A percentile compares a stretch with the other conserved stretches of the same genome.
Conservation (phyloP, 2,888 invertebrate species). For the Hyppa rectilinea region DNA sequence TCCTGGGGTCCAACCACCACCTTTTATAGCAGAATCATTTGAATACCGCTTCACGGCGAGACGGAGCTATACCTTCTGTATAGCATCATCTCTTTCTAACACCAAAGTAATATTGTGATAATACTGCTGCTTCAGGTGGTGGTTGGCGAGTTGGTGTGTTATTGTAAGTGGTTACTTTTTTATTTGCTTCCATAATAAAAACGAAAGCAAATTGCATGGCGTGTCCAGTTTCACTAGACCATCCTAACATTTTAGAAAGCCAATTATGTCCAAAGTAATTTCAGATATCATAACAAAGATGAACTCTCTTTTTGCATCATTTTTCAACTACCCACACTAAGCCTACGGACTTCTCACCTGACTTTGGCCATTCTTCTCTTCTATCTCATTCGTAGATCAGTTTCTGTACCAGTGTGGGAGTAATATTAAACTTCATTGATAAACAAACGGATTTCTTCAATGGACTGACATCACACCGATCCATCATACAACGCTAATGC, state of each 20-base stretch:
- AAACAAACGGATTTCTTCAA: slow-evolving; percentile 75
- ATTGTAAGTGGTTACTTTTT: neutral
- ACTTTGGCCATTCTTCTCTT: slow-evolving; percentile 22
- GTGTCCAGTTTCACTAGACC: slow-evolving; percentile 4
- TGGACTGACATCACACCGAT: slow-evolving; percentile 74
- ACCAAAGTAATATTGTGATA: too few species aligned
- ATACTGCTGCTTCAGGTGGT: too few species aligned
- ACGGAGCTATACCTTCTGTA: too few species aligned
- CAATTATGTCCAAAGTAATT: neutral
- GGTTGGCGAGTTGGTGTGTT: too few species aligned
- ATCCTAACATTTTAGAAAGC: slow-evolving; percentile 28
- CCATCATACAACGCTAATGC: slow-evolving; percentile 84
- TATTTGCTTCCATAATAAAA: slow-evolving; percentile 19
- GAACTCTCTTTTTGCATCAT: slow-evolving; percentile 39
- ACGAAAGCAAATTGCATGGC: slow-evolving; percentile 7
- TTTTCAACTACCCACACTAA: slow-evolving; percentile 46
- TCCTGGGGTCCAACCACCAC: too few species aligned
- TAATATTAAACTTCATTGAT: slow-evolving; percentile 75
- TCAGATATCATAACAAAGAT: slow-evolving; percentile 9
- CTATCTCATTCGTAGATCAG: slow-evolving; percentile 39
- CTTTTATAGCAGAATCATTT: too few species aligned
- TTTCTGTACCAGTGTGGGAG: slow-evolving; percentile 68
- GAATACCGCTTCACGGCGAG: too few species aligned
- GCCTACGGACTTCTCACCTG: slow-evolving; percentile 8
- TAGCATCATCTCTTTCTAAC: too few species aligned